Conservation (phyloP, 1,140 invertebrate genomes). For the Drosophila sturtevanti region DNA sequence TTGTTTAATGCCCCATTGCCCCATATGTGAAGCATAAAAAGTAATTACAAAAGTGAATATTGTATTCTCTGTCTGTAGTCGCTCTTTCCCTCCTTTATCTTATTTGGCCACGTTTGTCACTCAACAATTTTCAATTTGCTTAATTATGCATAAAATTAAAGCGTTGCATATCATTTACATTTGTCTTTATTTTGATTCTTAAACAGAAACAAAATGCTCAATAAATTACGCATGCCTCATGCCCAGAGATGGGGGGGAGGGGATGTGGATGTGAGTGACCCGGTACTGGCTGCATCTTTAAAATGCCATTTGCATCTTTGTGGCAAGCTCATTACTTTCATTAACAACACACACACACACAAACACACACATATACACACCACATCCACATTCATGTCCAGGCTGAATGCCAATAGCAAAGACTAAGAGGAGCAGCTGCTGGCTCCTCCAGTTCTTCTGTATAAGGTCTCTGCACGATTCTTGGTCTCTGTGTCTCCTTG, state of each 20-base stretch:
- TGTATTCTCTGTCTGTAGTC: neutral
- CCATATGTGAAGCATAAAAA: conserved; percentile 59
- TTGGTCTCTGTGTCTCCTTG: conserved; percentile 30
- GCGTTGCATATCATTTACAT: conserved; percentile 76
- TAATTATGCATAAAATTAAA: conserved; percentile 82
- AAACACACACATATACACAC: neutral
- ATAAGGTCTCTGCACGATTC: conserved; percentile 74
- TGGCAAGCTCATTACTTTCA: conserved; percentile 80
- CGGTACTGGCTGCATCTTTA: conserved; percentile 74
- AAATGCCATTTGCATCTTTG: conserved; percentile 81
- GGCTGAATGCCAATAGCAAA: conserved; percentile 41
- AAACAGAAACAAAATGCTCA: conserved; percentile 64
- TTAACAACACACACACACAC: conserved; percentile 68
- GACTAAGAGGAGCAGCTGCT: conserved; percentile 11
- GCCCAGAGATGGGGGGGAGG: neutral
- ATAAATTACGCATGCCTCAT: conserved; percentile 75
- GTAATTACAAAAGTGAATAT: conserved; percentile 57
- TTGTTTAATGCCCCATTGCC: conserved; percentile 60
- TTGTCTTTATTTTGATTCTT: conserved; percentile 57
- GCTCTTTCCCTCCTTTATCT: neutral
- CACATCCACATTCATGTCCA: neutral
- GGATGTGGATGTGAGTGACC: conserved; percentile 49
- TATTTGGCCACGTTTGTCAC: conserved; percentile 66
- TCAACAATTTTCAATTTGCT: conserved; percentile 77
- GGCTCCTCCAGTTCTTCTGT: conserved; percentile 47